A percentile compares a stretch with the other conserved stretches of the same genome.
These are phyloP conservation scores for Acleris holmiana DNA, from an alignment of 2,888 invertebrate genomes.

Conservation along the genomic window DNA sequence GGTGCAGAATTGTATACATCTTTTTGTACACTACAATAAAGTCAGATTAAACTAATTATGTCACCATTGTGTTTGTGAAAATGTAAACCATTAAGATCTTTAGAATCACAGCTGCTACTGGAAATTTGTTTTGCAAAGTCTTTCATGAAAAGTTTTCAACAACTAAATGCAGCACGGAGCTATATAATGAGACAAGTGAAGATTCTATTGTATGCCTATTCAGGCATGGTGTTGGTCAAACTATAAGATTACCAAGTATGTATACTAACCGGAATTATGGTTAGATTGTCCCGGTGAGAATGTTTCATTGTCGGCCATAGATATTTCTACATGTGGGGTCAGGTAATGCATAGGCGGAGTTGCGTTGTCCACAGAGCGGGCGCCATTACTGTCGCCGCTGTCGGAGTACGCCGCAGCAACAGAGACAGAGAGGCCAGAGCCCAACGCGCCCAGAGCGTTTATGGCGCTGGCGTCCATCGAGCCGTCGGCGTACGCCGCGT, in stretches of 20 bases:
- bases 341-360: constrained; percentile 96
- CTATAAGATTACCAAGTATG: too few relatives aligned
- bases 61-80: too few relatives aligned
- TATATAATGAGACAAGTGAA: too few relatives aligned
- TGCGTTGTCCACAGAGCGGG: constrained; percentile 92
- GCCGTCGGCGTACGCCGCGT: constrained; percentile 83
- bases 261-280: constrained; percentile 64
- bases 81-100: too few relatives aligned
- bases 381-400: constrained; percentile 92
- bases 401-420: constrained; percentile 91
- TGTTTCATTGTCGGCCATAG: constrained; percentile 92
- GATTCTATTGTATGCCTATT: too few relatives aligned
- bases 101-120: too few relatives aligned
- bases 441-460: constrained; percentile 83
- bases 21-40: too few relatives aligned
- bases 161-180: too few relatives aligned
- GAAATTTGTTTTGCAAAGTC: too few relatives aligned
- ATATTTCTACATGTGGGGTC: constrained; percentile 96
- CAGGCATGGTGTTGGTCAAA: not conserved
- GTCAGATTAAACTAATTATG: too few relatives aligned
- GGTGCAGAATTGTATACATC: too few relatives aligned
- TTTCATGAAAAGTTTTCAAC: too few relatives aligned
- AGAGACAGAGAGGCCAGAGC: constrained; percentile 86
- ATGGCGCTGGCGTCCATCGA: constrained; percentile 80
- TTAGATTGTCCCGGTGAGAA: constrained; percentile 83